Percentiles rank a stretch among this genome's conserved stretches.
phyloP scores from a whole-genome alignment of 92 coral and sea anemone species.

The Actinostola sp. region DNA sequence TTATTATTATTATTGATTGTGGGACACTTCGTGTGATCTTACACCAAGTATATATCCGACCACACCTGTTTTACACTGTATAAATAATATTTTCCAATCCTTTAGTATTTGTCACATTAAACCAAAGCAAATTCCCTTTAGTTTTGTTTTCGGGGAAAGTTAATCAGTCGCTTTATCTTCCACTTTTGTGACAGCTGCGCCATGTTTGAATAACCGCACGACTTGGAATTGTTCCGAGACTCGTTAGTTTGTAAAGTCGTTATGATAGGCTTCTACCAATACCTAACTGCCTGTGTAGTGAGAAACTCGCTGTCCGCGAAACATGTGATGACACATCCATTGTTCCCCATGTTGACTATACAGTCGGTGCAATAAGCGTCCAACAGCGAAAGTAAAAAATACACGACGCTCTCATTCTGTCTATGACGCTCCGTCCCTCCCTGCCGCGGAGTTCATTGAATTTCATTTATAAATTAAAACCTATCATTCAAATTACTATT shows the following conservation, averaged over 20 bases:
- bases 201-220: not conserved
- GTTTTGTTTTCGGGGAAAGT: not conserved
- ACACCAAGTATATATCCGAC: too few relatives aligned
- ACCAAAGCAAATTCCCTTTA: not conserved
- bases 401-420: not conserved
- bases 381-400: not conserved
- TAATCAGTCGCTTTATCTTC: not conserved
- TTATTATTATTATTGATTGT: too few relatives aligned
- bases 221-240: not conserved
- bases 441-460: constrained; percentile 29
- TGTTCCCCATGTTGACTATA: constrained; percentile 9
- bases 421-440: not conserved
- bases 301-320: constrained; percentile 9
- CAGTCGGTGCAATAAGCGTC: constrained; percentile 6
- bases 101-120: too few relatives aligned
- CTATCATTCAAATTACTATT: not conserved
- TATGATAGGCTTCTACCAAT: not conserved
- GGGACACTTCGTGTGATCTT: too few relatives aligned
- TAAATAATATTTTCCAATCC: too few relatives aligned
- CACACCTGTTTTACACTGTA: too few relatives aligned
- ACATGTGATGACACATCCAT: not conserved
- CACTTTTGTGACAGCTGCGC: not conserved
- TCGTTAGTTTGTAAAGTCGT: not conserved
- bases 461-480: constrained; percentile 14
- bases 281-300: constrained; percentile 1